Base-by-base conservation (phyloP, 2,888 invertebrate species). In the Bibio marci region DNA sequence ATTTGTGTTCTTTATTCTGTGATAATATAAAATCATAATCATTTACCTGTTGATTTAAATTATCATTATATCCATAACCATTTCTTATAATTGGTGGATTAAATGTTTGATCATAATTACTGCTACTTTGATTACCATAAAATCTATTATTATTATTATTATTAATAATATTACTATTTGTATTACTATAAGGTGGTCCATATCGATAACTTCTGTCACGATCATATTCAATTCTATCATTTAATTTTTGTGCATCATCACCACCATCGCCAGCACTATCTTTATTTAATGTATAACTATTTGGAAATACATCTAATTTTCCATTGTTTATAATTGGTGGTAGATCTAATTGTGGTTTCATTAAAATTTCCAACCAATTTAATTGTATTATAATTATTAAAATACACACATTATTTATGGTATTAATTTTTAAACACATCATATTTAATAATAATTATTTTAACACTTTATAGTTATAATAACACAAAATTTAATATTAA, bases 261-360 rank as follows among this genome's bases (percentile, higher is more conserved):
- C 38, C 17, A 30, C 14, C 17, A 22, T 35, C 15, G 2, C 28
- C 38, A n/a, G n/a, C n/a, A n/a, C n/a, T n/a, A 15, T 18, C 10
- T 26, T 28, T 31, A 15, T 42, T 33, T 17, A 37, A 27, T 8
- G 58, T 52, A 31, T 57, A 57, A 14, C 57, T 56, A 42, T 59
- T 61, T 41, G 56, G 55, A 30, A 43, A 52, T 10, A 56, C 47
- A 43, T 59, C 53, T 2, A 56, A 56, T 17, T 51, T 50, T 12
- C 52, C 49, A 8, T 48, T 45, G n/a, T 47, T 47, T 3, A 37
- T 22, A 19, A 70, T 50, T 1, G 69, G 72, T 3, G 73, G 72
- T 34, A 73, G 50, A 49, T 72, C 71, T 35, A 73, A 52, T 48
- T 74, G 73, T 3, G 62, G 55, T 17, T 37, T 22, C 22, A 22